phyloP scores from a whole-genome alignment of 2,888 invertebrate species.

The Cheilosia vernalis region DNA sequence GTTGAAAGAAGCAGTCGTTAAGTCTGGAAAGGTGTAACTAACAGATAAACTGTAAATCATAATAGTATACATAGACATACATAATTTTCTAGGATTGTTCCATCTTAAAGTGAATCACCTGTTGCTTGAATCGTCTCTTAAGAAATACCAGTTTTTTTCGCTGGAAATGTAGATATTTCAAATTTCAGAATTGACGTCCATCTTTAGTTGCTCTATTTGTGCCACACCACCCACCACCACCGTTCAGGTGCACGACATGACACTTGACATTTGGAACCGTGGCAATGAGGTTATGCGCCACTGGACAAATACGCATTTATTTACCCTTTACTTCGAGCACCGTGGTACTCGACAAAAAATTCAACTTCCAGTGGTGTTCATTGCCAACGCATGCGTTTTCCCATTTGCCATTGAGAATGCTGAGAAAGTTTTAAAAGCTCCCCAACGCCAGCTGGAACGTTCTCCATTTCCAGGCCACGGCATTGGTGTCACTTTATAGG shows the following conservation, averaged over 20 bases:
- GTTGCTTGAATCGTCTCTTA: too few species aligned
- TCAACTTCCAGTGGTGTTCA: slow-evolving; percentile 43
- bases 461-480: slow-evolving; percentile 55
- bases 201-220: too few species aligned
- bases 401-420: slow-evolving; percentile 20
- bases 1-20: too few species aligned
- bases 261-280: not conserved
- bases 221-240: too few species aligned
- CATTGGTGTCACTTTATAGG: slow-evolving; percentile 51
- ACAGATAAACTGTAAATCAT: too few species aligned
- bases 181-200: too few species aligned
- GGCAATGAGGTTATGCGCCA: slow-evolving; percentile 31
- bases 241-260: not conserved
- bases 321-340: slow-evolving; percentile 54
- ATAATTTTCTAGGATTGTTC: too few species aligned
- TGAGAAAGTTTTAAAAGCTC: slow-evolving; percentile 48
- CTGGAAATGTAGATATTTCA: too few species aligned
- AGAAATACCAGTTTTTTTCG: too few species aligned
- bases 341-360: slow-evolving; percentile 34
- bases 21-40: too few species aligned
- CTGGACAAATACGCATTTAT: slow-evolving; percentile 44
- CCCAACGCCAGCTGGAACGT: slow-evolving; percentile 32
- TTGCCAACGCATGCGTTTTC: slow-evolving; percentile 52
- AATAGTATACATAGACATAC: too few species aligned
- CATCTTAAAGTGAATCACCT: too few species aligned